phyloP scores from a whole-genome alignment of 1,140 invertebrate species.

The Drosophila repletoides region DNA sequence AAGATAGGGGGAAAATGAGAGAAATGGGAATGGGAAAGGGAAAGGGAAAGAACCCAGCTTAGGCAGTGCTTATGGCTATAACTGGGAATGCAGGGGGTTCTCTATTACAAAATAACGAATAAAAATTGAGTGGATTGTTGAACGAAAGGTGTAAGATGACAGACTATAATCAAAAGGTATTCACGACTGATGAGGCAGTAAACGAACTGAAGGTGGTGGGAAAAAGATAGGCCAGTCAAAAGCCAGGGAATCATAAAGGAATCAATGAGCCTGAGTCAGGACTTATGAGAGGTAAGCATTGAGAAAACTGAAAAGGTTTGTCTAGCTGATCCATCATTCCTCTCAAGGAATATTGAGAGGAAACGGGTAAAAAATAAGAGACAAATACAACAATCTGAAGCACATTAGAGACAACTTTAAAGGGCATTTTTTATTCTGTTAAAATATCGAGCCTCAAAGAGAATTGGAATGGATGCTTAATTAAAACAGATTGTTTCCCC shows the following conservation, averaged over 20 bases:
- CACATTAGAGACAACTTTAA: no score
- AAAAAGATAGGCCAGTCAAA: not conserved
- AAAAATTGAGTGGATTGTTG: conserved; percentile 72
- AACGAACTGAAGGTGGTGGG: not conserved
- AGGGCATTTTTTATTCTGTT: no score
- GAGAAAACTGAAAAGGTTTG: not conserved
- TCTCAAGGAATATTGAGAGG: no score
- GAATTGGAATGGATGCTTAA: no score
- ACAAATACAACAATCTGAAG: no score
- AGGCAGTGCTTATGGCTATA: not conserved
- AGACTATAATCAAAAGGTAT: conserved; percentile 8
- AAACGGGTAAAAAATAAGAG: no score
- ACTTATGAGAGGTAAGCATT: not conserved
- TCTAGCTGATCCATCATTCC: not conserved
- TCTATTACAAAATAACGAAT: conserved; percentile 68
- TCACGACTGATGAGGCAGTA: conserved; percentile 6
- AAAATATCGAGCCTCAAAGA: no score
- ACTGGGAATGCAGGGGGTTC: conserved; percentile 2
- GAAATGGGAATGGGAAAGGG: not conserved
- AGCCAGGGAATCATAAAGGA: conserved; percentile 12
- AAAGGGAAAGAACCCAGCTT: conserved; percentile 1
- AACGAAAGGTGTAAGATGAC: not conserved
- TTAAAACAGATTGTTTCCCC: no score
- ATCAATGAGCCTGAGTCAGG: conserved; percentile 18
- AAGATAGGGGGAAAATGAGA: no score